These are phyloP conservation scores for Tillus elongatus DNA, from an alignment of 2,888 invertebrate genomes.

Conservation along the genomic window DNA sequence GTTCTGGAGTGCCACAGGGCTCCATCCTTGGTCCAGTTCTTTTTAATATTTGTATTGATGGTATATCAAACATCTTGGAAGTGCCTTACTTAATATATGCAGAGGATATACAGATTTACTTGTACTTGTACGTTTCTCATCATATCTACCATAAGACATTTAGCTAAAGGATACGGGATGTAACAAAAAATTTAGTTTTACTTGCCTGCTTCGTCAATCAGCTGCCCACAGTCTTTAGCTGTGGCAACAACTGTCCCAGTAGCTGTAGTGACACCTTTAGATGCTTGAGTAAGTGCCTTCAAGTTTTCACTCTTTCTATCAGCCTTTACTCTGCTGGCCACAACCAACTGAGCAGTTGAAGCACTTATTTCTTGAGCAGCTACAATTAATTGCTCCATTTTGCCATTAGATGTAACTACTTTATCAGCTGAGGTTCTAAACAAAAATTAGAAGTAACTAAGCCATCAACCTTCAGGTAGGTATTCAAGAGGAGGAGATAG, in stretches of 20 bases:
- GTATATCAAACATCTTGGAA: too few relatives aligned
- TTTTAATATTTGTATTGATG: too few relatives aligned
- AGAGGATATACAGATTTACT: too few relatives aligned
- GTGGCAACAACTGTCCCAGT: slow-evolving; percentile 71
- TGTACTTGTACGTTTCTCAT: too few relatives aligned
- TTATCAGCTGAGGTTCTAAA: slow-evolving; percentile 83
- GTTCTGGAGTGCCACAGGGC: too few relatives aligned
- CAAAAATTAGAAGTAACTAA: too few relatives aligned
- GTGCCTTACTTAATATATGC: too few relatives aligned
- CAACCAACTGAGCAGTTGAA: slow-evolving; percentile 93
- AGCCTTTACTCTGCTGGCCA: slow-evolving; percentile 93
- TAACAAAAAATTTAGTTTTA: too few relatives aligned
- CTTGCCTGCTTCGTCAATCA: slow-evolving; percentile 71
- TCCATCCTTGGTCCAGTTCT: too few relatives aligned
- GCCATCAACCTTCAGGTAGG: not conserved
- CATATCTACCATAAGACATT: too few relatives aligned
- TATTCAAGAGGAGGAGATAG: not conserved
- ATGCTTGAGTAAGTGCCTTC: slow-evolving; percentile 72
- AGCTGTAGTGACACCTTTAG: slow-evolving; percentile 80
- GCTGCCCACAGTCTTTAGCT: slow-evolving; percentile 79
- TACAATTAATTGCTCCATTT: slow-evolving; percentile 87
- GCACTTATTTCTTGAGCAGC: slow-evolving; percentile 96
- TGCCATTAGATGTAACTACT: slow-evolving; percentile 74
- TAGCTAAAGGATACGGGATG: too few relatives aligned
- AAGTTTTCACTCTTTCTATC: slow-evolving; percentile 73